A percentile compares a stretch with the other conserved stretches of the same genome.
These are phyloP conservation scores for Eriocheir sinensis DNA, from an alignment of 1,140 invertebrate genomes.

Conservation along the genomic window DNA sequence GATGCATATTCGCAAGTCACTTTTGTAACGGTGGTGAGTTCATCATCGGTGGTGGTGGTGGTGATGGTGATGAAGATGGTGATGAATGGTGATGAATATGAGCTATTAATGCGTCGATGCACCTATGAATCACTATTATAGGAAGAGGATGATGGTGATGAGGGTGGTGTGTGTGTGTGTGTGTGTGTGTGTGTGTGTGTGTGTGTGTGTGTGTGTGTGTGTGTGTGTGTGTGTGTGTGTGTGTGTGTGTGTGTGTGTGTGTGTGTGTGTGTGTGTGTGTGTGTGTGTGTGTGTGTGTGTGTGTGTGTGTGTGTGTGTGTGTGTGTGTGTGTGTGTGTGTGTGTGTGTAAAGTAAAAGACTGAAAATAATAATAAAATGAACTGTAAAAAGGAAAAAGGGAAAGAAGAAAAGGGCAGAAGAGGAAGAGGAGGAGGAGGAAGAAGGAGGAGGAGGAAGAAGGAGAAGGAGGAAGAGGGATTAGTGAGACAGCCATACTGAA, in stretches of 20 bases:
- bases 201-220: slow-evolving; percentile 22
- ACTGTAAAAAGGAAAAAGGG: background rate
- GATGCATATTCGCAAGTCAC: too few relatives aligned
- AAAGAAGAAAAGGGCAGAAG: background rate
- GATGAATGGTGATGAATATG: background rate
- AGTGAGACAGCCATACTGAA: slow-evolving; percentile 23
- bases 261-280: slow-evolving; percentile 22
- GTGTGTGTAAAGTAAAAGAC: background rate
- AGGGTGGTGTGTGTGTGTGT: background rate
- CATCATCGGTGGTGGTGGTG: too few relatives aligned
- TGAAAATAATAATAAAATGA: background rate
- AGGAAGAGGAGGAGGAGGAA: background rate
- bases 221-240: slow-evolving; percentile 22
- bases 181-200: background rate
- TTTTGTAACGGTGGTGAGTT: too few relatives aligned
- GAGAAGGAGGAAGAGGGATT: background rate
- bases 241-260: background rate
- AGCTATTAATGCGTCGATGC: background rate
- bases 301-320: slow-evolving; percentile 22
- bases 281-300: slow-evolving; percentile 22
- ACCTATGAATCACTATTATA: too few relatives aligned
- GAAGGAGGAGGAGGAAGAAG: background rate
- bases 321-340: slow-evolving; percentile 18
- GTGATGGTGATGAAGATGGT: background rate
- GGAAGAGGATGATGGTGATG: background rate